Evolutionary conservation across 2,113 vertebrate species (phyloP), one percentile per base, ranked within the genome.

Genomic region (Apteryx mantelli): DNA sequence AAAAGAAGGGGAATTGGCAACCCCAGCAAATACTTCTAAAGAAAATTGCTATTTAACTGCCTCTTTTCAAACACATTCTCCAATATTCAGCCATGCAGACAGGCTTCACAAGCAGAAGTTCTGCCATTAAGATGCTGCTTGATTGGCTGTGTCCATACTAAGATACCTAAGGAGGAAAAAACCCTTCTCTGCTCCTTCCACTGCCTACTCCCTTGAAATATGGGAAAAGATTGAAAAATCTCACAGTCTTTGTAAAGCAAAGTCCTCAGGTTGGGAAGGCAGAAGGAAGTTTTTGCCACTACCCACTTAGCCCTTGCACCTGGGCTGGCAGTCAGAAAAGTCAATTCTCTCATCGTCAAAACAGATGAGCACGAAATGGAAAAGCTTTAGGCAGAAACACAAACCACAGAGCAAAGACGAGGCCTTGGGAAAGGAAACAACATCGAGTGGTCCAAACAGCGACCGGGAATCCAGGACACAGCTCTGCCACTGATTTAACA

Each of bases 221-320:
- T 1, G 2, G 7, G 19, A 40, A 81, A 66, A 71, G 34, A 89
- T 0, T 71, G 73, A 85, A 84, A 48, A 77, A 25, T 24, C 30
- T 75, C 50, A 1, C 0, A 16, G 26, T 22, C 22, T 61, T 19
- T 46, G 16, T 36, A 28, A 36, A 70, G 77, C 11, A 40, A 81
- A 92, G 25, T 42, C 25, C 24, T 28, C 0, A 0, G 46, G 14
- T 36, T 46, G 17, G 28, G 52, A 64, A 46, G 0, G 0, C 40
- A 24, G 30, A 56, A 15, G 19, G 74, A 25, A 25, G 32, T 53
- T 69, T 69, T 25, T 11, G 52, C 15, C 19, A 8, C 11, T 18
- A 4, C 58, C 26, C 18, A 1, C 44, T 36, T 42, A n/a, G 46
- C 28, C 58, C 58, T 21, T 13, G 25, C 48, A 26, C 17, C 32